phyloP scores from a whole-genome alignment of 2,888 invertebrate genomes.

The Neria commutata region DNA sequence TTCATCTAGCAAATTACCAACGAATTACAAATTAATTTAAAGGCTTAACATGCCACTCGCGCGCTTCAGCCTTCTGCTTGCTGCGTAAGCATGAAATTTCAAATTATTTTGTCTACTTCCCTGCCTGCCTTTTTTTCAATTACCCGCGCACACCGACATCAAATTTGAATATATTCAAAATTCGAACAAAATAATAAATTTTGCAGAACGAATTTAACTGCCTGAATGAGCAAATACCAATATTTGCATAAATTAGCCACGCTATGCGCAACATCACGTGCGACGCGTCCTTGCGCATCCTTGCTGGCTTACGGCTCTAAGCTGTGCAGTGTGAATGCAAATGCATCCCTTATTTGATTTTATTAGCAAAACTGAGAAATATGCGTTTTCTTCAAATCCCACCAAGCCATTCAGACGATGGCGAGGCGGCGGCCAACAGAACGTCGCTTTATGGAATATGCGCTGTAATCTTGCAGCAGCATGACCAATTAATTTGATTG shows the following conservation, averaged over 20 bases:
- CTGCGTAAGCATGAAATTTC: constrained; percentile 38
- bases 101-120: constrained; percentile 27
- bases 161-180: constrained; percentile 51
- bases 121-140: constrained; percentile 1
- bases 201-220: constrained; percentile 55
- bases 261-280: constrained; percentile 48
- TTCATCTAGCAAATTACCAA: constrained; percentile 50
- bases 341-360: constrained; percentile 41
- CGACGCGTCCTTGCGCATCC: constrained; percentile 30
- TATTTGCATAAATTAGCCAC: constrained; percentile 59
- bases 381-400: constrained; percentile 24
- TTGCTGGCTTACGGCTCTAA: too few species aligned
- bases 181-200: constrained; percentile 55
- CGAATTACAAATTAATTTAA: constrained; percentile 58
- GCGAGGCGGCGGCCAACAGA: background rate
- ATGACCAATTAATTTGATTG: constrained; percentile 63
- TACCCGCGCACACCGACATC: constrained; percentile 31
- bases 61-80: too few species aligned
- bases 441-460: background rate
- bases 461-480: constrained; percentile 53
- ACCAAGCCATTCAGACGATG: background rate
- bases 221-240: constrained; percentile 38
- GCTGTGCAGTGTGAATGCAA: constrained; percentile 19
- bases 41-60: constrained; percentile 34
- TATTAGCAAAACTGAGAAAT: constrained; percentile 20